phyloP scores from a whole-genome alignment of 2,113 vertebrate species.

The Ia io region DNA sequence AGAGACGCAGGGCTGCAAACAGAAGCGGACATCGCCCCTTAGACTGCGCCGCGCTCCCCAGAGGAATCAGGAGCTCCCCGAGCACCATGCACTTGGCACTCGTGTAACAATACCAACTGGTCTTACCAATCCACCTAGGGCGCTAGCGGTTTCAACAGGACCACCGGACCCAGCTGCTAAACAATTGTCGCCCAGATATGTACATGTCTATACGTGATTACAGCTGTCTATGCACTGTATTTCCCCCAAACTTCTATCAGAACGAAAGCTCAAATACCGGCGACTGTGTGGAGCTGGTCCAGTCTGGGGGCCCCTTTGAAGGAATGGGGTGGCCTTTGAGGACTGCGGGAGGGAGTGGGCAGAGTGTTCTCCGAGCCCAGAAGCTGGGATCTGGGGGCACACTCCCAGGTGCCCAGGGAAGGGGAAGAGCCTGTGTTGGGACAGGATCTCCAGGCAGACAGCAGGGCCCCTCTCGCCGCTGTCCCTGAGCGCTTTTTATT shows the following conservation, averaged over 20 bases:
- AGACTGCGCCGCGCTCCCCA: fast-evolving
- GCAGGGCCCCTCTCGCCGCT: fast-evolving
- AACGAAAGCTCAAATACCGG: neutral
- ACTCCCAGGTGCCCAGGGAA: neutral
- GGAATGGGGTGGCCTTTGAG: neutral
- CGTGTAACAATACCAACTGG: neutral
- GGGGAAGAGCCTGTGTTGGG: neutral
- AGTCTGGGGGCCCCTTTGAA: fast-evolving
- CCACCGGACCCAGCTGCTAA: neutral
- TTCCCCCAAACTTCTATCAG: neutral
- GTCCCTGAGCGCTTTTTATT: fast-evolving
- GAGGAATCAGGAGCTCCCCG: neutral
- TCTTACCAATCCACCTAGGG: neutral
- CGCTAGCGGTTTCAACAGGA: neutral
- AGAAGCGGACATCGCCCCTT: fast-evolving
- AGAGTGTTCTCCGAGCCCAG: neutral
- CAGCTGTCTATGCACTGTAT: neutral
- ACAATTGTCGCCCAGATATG: neutral
- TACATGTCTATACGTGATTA: neutral
- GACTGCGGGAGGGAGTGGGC: neutral
- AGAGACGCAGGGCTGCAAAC: neutral
- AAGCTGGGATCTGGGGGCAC: neutral
- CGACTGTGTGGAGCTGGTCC: fast-evolving
- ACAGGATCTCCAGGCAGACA: neutral
- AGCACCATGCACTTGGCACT: neutral